A percentile compares a stretch with the other conserved stretches of the same genome.
Evolutionary conservation across 2,888 invertebrate genomes (phyloP).

Genomic region (Polylopha cassiicola): DNA sequence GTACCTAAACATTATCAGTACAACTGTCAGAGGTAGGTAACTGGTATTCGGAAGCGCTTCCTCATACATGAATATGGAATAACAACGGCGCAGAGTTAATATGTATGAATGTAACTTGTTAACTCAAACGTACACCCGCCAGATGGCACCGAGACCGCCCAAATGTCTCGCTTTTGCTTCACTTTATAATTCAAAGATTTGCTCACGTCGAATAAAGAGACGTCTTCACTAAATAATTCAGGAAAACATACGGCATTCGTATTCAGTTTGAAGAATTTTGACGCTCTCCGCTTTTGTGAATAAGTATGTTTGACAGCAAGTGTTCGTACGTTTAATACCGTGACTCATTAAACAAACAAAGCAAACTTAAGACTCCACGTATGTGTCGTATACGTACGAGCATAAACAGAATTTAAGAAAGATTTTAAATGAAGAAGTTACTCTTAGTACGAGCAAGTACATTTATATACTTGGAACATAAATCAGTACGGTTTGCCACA

Average conservation of each 20-base stretch:
- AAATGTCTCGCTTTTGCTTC: slow-evolving; percentile 34
- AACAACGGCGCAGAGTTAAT: slow-evolving; percentile 58
- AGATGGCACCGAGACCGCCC: slow-evolving; percentile 31
- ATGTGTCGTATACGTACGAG: slow-evolving; percentile 10
- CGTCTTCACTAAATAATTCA: slow-evolving; percentile 63
- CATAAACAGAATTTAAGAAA: slow-evolving; percentile 1
- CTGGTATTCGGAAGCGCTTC: slow-evolving; percentile 21
- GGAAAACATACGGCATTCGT: slow-evolving; percentile 27
- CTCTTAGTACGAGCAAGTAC: not conserved
- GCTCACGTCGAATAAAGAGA: slow-evolving; percentile 61
- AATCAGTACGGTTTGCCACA: too few relatives aligned
- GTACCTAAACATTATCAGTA: too few relatives aligned
- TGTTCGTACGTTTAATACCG: too few relatives aligned
- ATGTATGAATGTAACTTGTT: slow-evolving; percentile 70
- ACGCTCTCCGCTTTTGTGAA: slow-evolving; percentile 14
- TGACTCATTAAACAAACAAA: too few relatives aligned
- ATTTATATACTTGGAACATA: too few relatives aligned
- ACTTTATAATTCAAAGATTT: slow-evolving; percentile 72
- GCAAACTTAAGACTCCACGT: too few relatives aligned
- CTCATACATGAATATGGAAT: slow-evolving; percentile 58
- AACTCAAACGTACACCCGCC: slow-evolving; percentile 46
- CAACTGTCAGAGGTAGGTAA: too few relatives aligned
- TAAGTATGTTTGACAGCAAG: slow-evolving; percentile 14
- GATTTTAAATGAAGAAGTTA: not conserved
- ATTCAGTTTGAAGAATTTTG: slow-evolving; percentile 21